phyloP scores from a whole-genome alignment of 2,888 invertebrate genomes.

The Sarcophaga caerulescens region DNA sequence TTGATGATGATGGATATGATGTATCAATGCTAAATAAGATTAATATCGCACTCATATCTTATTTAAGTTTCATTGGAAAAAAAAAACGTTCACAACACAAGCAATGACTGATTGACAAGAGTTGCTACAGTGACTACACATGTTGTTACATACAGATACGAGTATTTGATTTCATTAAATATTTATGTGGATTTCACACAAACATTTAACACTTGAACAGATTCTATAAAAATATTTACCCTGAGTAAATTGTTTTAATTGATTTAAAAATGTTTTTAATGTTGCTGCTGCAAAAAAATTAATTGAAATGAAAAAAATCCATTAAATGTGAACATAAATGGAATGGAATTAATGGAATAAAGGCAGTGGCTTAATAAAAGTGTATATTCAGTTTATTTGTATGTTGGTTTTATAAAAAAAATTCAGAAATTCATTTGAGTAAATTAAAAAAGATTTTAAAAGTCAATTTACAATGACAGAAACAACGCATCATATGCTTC shows the following conservation, averaged over 20 bases:
- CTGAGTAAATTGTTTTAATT: conserved; percentile 11
- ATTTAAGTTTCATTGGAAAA: not conserved
- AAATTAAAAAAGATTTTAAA: too few relatives aligned
- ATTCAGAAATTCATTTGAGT: too few relatives aligned
- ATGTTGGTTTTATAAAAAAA: not conserved
- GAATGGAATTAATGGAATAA: conserved; percentile 5
- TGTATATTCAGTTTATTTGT: not conserved
- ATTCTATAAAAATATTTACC: not conserved
- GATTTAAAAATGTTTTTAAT: not conserved
- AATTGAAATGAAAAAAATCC: conserved; percentile 3
- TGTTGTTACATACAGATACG: too few relatives aligned
- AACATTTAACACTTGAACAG: not conserved
- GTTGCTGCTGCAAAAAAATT: not conserved
- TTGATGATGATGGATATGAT: not conserved
- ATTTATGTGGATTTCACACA: conserved; percentile 13
- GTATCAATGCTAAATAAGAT: not conserved
- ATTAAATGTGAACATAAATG: not conserved
- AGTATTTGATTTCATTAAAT: not conserved
- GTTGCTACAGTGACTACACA: too few relatives aligned
- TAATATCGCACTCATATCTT: not conserved
- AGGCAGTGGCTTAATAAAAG: not conserved
- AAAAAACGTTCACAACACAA: not conserved
- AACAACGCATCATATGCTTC: too few relatives aligned
- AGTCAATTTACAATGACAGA: too few relatives aligned
- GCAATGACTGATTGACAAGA: not conserved